Evolutionary conservation across 2,888 invertebrate species (phyloP), one percentile per base, ranked within the genome.

Genomic region (Spatulosminthurus flaviceps): DNA sequence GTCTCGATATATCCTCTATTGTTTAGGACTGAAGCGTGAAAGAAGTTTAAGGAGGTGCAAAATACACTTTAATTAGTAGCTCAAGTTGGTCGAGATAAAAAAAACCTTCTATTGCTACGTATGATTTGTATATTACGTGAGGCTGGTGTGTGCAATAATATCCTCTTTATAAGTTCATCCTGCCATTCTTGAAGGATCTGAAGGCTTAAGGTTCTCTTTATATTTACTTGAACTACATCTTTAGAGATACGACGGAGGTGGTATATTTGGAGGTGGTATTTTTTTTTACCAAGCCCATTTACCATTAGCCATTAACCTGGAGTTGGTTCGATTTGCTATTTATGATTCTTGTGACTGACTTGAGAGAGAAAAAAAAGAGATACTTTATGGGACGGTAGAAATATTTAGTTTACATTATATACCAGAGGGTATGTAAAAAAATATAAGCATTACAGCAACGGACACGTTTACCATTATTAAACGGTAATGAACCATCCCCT

Each of bases 21-120:
- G 75, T 75, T 75, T 75, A 66, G 34, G 64, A n/a, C 64, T 75
- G 64, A 75, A 41, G 64, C 64, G 64, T 75, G 41, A 66, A 75
- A 73, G 61, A 34, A 61, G 60, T 29, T 74, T 60, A 28, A 61
- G 64, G 64, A 64, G 64, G 75, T 75, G 64, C 64, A 75, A 64
- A 75, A 64, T 75, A 75, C 64, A 75, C 41, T 75, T 75, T 75
- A 75, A 75, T 75, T 75, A 66, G n/a, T n/a, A n/a, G 64, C 29
- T 41, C 41, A 75, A 75, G 51, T 73, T 73, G 29, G 60, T 51
- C 26, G 28, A 28, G 26, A 9, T 19, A 22, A 24, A 16, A 22
- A 64, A 26, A 22, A 64, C 24, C 51, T 13, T 13, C 7, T 51
- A 51, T 51, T 51, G 51, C 51, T 19, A 19, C 51, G n/a, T n/a